Percentiles rank a stretch among this genome's conserved stretches.
Conservation (phyloP, 2,888 invertebrate genomes). For the Lasius fuliginosus region DNA sequence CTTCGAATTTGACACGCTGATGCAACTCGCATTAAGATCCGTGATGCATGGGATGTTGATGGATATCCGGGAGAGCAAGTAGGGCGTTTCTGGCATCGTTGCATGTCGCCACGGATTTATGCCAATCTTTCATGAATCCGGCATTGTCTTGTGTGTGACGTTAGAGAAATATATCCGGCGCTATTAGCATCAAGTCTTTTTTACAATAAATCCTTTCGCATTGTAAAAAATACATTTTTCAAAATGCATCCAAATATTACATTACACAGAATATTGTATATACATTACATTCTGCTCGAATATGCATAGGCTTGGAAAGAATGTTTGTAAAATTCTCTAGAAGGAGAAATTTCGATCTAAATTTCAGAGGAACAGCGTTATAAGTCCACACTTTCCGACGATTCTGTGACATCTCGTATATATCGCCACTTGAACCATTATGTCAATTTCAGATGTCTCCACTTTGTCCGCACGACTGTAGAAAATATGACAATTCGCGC, state of each 20-base stretch:
- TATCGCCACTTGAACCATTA: background rate
- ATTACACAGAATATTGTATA: background rate
- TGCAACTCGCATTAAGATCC: conserved; percentile 31
- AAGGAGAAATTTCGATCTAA: background rate
- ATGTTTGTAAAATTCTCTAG: background rate
- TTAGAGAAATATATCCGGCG: conserved; percentile 30
- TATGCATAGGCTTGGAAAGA: background rate
- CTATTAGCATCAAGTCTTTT: conserved; percentile 36
- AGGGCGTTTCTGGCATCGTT: conserved; percentile 17
- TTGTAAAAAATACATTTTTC: background rate
- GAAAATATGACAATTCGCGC: conserved; percentile 10
- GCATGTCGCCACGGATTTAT: conserved; percentile 45
- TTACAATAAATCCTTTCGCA: background rate
- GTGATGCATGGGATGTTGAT: conserved; percentile 27
- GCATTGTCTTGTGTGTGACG: conserved; percentile 19
- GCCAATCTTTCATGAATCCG: conserved; percentile 36
- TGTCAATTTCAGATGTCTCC: conserved; percentile 30
- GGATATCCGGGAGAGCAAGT: conserved; percentile 27
- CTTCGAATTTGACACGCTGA: conserved; percentile 20
- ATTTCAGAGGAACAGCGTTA: background rate
- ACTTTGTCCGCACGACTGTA: background rate
- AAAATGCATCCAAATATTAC: conserved; percentile 1
- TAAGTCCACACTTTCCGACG: background rate
- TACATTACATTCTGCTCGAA: background rate
- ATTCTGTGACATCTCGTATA: background rate